Base-by-base conservation (phyloP, 2,113 vertebrate genomes). In the Colinus virginianus region DNA sequence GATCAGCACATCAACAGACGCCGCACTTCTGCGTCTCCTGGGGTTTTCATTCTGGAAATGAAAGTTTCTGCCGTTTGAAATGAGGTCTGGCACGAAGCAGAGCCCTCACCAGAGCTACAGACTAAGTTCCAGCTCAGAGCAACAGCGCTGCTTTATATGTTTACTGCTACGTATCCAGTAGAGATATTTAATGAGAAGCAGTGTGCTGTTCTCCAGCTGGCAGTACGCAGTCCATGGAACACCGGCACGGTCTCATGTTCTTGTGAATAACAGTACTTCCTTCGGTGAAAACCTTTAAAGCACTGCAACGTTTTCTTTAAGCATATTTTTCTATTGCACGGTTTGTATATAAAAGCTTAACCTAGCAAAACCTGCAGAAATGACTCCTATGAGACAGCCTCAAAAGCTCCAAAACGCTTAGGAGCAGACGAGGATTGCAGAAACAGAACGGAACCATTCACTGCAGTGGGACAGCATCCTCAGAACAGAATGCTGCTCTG, bases 351-450 rank as follows among this genome's bases (percentile, higher is more conserved):
- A 77, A 53, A 53, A 0, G 6, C 23, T 80, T 70, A 80, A 70
- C 72, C 46, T 56, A 53, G 17, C 32, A 43, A 79, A 80, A 63
- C 11, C 42, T 34, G 42, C 7, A 69, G 66, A 86, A 94, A 91
- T 45, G 22, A 72, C 25, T 78, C n/a, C 51, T 77, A 18, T 28
- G 74, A 93, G 93, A 90, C 45, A 93, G 14, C 86, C 84, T 71
- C 76, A 11, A 81, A 95, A 93, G 42, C 76, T 61, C 79, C n/a
- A 6, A 70, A 89, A 83, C 40, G 88, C 79, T 92, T 84, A 67
- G 89, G 92, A 80, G 42, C 45, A 78, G 61, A 71, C 19, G 81
- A 21, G 74, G 32, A 45, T 19, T 42, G 61, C 90, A 78, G 90
- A 71, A 95, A 32, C 74, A 94, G 76, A 59, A 82, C 86, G 86